phyloP scores from a whole-genome alignment of 2,888 invertebrate species.

The Drosophila austrosaltans region DNA sequence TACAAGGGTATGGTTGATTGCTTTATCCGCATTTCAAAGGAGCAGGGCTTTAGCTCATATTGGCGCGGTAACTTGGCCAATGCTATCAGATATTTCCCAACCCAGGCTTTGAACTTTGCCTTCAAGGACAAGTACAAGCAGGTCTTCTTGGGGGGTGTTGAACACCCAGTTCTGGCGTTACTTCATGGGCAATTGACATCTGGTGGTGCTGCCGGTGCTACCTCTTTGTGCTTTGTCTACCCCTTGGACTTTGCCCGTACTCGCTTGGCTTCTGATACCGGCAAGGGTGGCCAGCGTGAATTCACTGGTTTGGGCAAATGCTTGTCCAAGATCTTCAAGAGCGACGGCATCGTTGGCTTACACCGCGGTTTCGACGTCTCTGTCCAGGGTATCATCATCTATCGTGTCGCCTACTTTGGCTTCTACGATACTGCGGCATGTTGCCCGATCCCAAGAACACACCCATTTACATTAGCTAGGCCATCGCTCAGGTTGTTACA shows the following conservation, averaged over 20 bases:
- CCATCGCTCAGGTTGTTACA: constrained; percentile 94
- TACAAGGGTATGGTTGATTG: constrained; percentile 97
- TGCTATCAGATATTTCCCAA: constrained; percentile 97
- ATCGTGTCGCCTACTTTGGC: constrained; percentile 97
- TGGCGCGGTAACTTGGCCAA: constrained; percentile 98
- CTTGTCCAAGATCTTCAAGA: constrained; percentile 92
- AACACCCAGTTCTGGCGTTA: constrained; percentile 95
- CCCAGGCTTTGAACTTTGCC: constrained; percentile 97
- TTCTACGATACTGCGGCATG: constrained; percentile 98
- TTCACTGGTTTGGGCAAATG: constrained; percentile 96
- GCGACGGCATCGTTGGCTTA: constrained; percentile 92
- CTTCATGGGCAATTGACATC: constrained; percentile 95
- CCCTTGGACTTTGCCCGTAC: constrained; percentile 98
- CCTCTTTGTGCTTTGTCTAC: constrained; percentile 97
- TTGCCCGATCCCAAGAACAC: constrained; percentile 97
- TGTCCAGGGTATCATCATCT: constrained; percentile 98
- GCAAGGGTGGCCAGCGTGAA: constrained; percentile 92
- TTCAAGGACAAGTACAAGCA: constrained; percentile 97
- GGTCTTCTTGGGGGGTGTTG: constrained; percentile 91
- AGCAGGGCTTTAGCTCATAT: constrained; percentile 92
- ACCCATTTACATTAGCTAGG: constrained; percentile 96
- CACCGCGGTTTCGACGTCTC: constrained; percentile 98
- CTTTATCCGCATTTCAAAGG: constrained; percentile 92
- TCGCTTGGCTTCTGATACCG: constrained; percentile 93
- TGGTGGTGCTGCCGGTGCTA: constrained; percentile 97